Evolutionary conservation across 2,888 invertebrate species (phyloP).

Genomic region (Dorcus parallelipipedus): DNA sequence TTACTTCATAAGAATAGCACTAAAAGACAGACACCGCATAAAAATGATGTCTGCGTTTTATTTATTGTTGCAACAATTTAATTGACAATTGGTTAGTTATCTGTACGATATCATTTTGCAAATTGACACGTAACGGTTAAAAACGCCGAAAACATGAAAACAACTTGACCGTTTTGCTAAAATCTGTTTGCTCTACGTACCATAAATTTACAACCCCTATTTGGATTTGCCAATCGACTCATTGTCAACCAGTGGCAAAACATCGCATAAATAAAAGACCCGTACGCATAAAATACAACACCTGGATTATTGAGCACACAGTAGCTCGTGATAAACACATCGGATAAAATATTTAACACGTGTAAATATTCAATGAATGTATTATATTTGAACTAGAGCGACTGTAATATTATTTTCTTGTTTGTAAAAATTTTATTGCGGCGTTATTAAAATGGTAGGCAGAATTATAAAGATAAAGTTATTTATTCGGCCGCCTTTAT

Average conservation of each 20-base stretch:
- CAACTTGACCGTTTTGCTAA: no score
- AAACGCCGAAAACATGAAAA: no score
- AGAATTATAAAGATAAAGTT: not conserved
- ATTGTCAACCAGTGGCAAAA: not conserved
- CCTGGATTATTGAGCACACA: slow-evolving; percentile 4
- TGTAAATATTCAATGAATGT: slow-evolving; percentile 1
- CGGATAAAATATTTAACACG: not conserved
- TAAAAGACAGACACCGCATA: no score
- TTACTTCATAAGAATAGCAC: no score
- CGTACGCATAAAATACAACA: slow-evolving; percentile 4
- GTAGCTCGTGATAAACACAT: slow-evolving; percentile 2
- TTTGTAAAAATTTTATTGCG: not conserved
- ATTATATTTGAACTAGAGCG: not conserved
- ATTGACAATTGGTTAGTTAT: no score
- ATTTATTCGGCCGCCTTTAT: not conserved
- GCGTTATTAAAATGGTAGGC: not conserved
- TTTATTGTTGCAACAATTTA: no score
- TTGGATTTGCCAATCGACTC: not conserved
- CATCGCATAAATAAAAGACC: not conserved
- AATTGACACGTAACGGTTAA: no score
- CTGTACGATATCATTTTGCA: no score
- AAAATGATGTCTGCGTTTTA: no score
- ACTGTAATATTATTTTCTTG: not conserved
- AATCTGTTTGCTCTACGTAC: not conserved
- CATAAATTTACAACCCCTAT: not conserved